Base-by-base conservation (phyloP, 2,888 invertebrate genomes). In the Clanis bilineata region DNA sequence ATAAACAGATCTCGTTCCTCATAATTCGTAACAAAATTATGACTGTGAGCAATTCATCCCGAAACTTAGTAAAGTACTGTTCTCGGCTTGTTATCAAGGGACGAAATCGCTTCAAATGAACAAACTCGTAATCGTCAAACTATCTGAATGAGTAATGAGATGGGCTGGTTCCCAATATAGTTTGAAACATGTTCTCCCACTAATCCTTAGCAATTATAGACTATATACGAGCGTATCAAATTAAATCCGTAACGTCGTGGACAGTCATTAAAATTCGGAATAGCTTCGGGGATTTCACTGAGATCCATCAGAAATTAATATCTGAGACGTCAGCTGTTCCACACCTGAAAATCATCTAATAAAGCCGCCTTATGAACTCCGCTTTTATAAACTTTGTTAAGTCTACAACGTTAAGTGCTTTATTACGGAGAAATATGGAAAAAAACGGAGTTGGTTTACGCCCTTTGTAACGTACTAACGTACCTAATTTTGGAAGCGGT, bases 221-320 rank as follows among this genome's bases (percentile, higher is more conserved):
- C 69, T 70, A 76, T 77, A 77, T 80, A 73, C 72, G 74, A 79
- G 78, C 80, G 76, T 77, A 74, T 76, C 77, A 57, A 60, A 43
- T 60, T 21, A 59, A 36, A 43, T 59, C 43, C 23, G 32, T 21
- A 32, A 23, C n/a, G 62, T 67, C 70, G 71, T 72, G 73, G 70
- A 69, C 66, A 73, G 69, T 74, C 80, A 83, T 84, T 83, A 82
- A 80, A 82, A 83, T 82, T 80, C 75, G 73, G 75, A 72, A 73
- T 75, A 72, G 69, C 66, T 61, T 65, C 67, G 71, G 73, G 73
- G 77, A 79, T 79, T 80, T 74, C 67, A 69, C 73, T 69, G 70
- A 73, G 74, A 84, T 82, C 82, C 85, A 83, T 85, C 79, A 85
- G 79, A 85, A 84, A 88, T 87, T 88, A 88, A 88, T 87, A 88